A percentile compares a stretch with the other conserved stretches of the same genome.
These are phyloP conservation scores for Pemphigus obesinymphae DNA, from an alignment of 1,140 invertebrate genomes.

Conservation along the genomic window DNA sequence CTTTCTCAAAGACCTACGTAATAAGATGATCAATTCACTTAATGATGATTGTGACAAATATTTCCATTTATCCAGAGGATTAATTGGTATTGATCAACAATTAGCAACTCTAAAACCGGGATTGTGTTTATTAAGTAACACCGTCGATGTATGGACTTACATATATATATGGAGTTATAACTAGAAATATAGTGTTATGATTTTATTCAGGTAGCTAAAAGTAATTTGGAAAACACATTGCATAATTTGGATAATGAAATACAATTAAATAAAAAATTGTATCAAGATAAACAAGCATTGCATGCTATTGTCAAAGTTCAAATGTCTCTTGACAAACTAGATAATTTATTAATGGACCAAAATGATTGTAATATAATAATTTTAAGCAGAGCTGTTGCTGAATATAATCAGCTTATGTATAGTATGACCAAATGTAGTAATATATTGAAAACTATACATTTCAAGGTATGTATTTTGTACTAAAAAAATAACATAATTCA, in stretches of 20 bases:
- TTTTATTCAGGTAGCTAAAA: slow-evolving; percentile 7
- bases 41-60: slow-evolving; percentile 38
- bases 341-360: slow-evolving; percentile 8
- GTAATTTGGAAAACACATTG: slow-evolving; percentile 24
- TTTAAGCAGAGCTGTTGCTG: not conserved
- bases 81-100: slow-evolving; percentile 38
- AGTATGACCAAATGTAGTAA: not conserved
- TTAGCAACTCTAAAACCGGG: slow-evolving; percentile 19
- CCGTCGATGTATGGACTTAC: not conserved
- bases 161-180: not conserved
- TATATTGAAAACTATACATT: not conserved
- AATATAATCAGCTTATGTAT: slow-evolving; percentile 24
- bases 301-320: slow-evolving; percentile 13
- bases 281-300: slow-evolving; percentile 24
- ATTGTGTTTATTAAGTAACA: slow-evolving; percentile 5
- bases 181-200: not conserved
- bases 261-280: slow-evolving; percentile 11
- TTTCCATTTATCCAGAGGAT: slow-evolving; percentile 28
- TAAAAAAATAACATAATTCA: not conserved
- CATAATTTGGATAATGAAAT: slow-evolving; percentile 14
- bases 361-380: not conserved
- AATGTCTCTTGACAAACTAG: slow-evolving; percentile 23
- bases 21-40: slow-evolving; percentile 30
- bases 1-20: slow-evolving; percentile 26
- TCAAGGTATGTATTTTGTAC: not conserved